phyloP scores from a whole-genome alignment of 2,888 invertebrate genomes.

The Diaprepes abbreviatus region DNA sequence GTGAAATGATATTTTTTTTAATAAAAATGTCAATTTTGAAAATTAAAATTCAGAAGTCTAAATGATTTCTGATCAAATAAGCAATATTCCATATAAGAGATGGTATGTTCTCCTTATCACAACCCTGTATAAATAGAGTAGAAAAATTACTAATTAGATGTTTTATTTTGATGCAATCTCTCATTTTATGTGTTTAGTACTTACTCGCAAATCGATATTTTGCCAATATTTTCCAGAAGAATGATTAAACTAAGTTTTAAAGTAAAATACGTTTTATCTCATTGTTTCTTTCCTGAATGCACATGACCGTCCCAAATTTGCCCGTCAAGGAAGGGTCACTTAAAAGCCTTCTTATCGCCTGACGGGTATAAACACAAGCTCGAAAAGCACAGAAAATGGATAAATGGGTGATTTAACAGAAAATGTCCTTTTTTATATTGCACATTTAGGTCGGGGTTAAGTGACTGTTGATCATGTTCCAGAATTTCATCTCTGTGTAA shows the following conservation, averaged over 20 bases:
- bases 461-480: background rate
- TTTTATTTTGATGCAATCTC: too few species aligned
- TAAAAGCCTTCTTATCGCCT: constrained; percentile 32
- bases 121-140: too few species aligned
- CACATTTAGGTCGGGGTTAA: constrained; percentile 47
- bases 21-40: too few species aligned
- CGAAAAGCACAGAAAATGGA: constrained; percentile 33
- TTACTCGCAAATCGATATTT: too few species aligned
- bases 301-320: constrained; percentile 28
- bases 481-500: background rate
- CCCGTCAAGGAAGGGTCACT: constrained; percentile 12
- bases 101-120: too few species aligned
- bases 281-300: constrained; percentile 18
- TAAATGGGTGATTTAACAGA: constrained; percentile 41
- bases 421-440: constrained; percentile 30
- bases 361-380: constrained; percentile 31
- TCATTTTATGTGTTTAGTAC: too few species aligned
- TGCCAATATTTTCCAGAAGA: background rate
- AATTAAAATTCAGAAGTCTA: too few species aligned
- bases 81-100: too few species aligned
- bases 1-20: too few species aligned
- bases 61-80: too few species aligned
- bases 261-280: background rate
- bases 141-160: too few species aligned
- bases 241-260: background rate